These are phyloP conservation scores for Thomomys bottae DNA, from an alignment of 2,113 vertebrate genomes.

Conservation along the genomic window DNA sequence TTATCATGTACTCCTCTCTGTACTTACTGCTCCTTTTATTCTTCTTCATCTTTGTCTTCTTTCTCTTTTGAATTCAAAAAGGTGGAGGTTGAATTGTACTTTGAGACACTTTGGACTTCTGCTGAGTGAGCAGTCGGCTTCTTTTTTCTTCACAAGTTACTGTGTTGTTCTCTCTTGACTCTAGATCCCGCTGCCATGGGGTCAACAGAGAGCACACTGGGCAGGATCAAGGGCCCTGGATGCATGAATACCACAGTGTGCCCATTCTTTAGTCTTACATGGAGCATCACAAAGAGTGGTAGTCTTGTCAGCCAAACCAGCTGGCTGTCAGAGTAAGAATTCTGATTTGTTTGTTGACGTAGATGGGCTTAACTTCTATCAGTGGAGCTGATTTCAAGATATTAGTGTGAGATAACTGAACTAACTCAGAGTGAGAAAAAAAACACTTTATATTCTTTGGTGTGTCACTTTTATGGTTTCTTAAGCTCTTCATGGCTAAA, in stretches of 20 bases:
- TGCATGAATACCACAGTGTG: not conserved
- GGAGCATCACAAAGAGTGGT: not conserved
- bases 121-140: not conserved
- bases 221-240: not conserved
- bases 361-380: not conserved
- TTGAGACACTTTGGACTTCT: not conserved
- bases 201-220: not conserved
- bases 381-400: not conserved
- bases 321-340: not conserved
- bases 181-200: not conserved
- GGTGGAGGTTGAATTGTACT: not conserved
- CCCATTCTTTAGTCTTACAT: not conserved
- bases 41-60: not conserved
- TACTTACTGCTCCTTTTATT: not conserved
- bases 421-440: no score
- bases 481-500: not conserved
- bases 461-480: conserved; percentile 22
- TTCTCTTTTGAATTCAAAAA: conserved; percentile 26
- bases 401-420: no score
- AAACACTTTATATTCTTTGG: not conserved
- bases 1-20: not conserved
- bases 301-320: not conserved
- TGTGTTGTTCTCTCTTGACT: not conserved
- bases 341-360: conserved; percentile 4
- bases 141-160: conserved; percentile 1